Base-by-base conservation (phyloP, 2,888 invertebrate genomes). In the Chrysolina haemoptera region DNA sequence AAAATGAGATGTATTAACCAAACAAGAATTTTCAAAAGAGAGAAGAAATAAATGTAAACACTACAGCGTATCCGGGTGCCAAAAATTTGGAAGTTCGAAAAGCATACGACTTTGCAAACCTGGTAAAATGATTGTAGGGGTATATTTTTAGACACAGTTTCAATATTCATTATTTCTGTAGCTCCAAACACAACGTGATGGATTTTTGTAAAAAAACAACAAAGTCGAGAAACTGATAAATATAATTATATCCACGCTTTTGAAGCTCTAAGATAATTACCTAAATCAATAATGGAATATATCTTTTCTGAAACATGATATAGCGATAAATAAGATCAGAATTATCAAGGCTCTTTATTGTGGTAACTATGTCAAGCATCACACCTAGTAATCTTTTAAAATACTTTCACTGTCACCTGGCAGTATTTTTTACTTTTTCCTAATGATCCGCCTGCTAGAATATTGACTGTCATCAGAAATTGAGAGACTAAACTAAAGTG, bases 101-200 rank as follows among this genome's bases (percentile, higher is more conserved):
- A 35, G 59, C 59, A 59, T 59, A n/a, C 27, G 35, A 11, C 59
- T 59, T 59, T 59, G 59, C 59, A 35, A 59, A 59, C 59, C 59
- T 59, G 59, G 59, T 35, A 27, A 59, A 59, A 35, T 59, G 35
- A n/a, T 59, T 27, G 59, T 59, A 27, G 59, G 35, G 27, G 35
- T 14, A 35, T 59, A 59, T 59, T 35, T 59, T 59, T 27, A 59
- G 59, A 8, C n/a, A 14, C 59, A 16, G 27, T 27, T 35, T 14
- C 59, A 35, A 59, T 22, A 14, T 35, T 59, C 27, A 59, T 27
- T 27, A 59, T 59, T 59, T 59, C 59, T 59, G 35, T 14, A n/a
- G 6, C 35, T 59, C 59, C 59, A 35, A 18, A 50, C 35, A 35
- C 59, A 59, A 59, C 14, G 5, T 27, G n/a, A 4, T 53, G 20